phyloP scores from a whole-genome alignment of 1,140 invertebrate species.

The Neodiprion virginianus region DNA sequence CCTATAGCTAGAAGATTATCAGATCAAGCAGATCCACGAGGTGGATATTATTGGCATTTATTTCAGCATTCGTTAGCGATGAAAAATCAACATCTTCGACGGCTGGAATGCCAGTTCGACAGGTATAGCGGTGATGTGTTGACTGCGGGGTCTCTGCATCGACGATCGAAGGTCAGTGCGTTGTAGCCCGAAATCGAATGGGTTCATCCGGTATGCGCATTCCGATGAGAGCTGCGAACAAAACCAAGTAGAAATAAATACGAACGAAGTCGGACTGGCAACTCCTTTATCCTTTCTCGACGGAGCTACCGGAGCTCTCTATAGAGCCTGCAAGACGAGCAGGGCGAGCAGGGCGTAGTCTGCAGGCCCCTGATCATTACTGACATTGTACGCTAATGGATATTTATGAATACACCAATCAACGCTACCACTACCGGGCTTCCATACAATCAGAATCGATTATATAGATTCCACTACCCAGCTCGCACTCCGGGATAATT shows the following conservation, averaged over 20 bases:
- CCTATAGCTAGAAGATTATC: too few species aligned
- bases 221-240: slow-evolving; percentile 41
- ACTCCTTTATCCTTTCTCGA: slow-evolving; percentile 39
- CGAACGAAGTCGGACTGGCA: slow-evolving; percentile 30
- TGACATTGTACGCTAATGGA: slow-evolving; percentile 61
- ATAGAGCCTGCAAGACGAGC: slow-evolving; percentile 41
- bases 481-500: slow-evolving; percentile 10
- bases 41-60: background rate
- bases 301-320: slow-evolving; percentile 43
- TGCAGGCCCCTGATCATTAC: slow-evolving; percentile 56
- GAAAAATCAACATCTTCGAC: background rate
- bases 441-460: slow-evolving; percentile 64
- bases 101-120: background rate
- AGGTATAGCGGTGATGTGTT: background rate
- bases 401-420: slow-evolving; percentile 64
- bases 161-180: slow-evolving; percentile 1
- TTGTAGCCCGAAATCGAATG: slow-evolving; percentile 40
- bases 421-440: slow-evolving; percentile 59
- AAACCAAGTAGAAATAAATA: slow-evolving; percentile 27
- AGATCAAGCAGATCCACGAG: background rate
- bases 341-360: slow-evolving; percentile 53
- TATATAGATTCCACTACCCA: slow-evolving; percentile 47
- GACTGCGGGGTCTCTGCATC: background rate
- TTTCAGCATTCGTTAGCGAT: background rate
- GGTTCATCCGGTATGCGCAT: slow-evolving; percentile 47